Evolutionary conservation across 2,113 vertebrate genomes (phyloP).

Genomic region (Indicator maculatus): DNA sequence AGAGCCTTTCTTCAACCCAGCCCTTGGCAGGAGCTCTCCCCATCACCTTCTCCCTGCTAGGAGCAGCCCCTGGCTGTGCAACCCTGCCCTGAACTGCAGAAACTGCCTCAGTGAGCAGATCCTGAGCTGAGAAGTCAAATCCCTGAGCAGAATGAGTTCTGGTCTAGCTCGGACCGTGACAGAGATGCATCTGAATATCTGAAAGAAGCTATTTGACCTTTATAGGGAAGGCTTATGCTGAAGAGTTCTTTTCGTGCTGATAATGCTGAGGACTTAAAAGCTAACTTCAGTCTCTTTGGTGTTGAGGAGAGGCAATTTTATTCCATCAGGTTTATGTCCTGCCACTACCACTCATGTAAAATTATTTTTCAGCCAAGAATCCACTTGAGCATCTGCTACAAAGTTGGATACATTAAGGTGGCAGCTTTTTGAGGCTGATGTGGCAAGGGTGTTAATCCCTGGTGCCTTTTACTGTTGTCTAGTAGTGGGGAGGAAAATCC

Average conservation of each 20-base stretch:
- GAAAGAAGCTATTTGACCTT: background rate
- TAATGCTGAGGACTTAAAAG: background rate
- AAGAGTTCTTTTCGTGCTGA: background rate
- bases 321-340: background rate
- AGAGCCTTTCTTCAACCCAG: too few relatives aligned
- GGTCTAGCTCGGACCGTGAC: too few relatives aligned
- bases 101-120: too few relatives aligned
- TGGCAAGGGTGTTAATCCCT: fast-evolving
- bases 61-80: too few relatives aligned
- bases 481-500: background rate
- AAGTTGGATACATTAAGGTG: fast-evolving
- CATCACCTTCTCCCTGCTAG: too few relatives aligned
- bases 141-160: too few relatives aligned
- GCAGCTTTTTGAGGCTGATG: background rate
- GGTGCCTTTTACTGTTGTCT: background rate
- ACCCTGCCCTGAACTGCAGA: too few relatives aligned
- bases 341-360: background rate
- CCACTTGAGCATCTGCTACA: background rate
- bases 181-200: background rate
- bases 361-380: background rate
- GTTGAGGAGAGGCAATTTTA: background rate
- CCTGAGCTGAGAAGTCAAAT: too few relatives aligned
- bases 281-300: background rate
- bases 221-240: fast-evolving
- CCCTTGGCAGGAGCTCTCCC: too few relatives aligned